phyloP scores from a whole-genome alignment of 1,140 invertebrate genomes.

The Agrilus planipennis region DNA sequence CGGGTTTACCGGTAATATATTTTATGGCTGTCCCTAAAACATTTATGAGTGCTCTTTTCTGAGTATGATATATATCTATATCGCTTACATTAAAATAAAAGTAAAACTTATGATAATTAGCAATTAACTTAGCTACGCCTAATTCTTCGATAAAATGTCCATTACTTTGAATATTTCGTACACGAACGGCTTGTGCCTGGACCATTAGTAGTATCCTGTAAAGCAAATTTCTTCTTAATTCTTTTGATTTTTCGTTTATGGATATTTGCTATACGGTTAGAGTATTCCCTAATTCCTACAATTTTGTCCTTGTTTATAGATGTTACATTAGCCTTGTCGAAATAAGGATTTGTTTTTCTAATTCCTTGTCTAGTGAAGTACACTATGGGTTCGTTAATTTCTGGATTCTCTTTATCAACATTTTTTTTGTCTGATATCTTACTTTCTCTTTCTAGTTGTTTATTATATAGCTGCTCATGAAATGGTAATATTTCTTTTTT shows the following conservation, averaged over 20 bases:
- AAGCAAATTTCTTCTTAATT: slow-evolving; percentile 2
- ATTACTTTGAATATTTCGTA: slow-evolving; percentile 7
- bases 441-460: slow-evolving; percentile 5
- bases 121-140: slow-evolving; percentile 1
- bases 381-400: slow-evolving; percentile 5
- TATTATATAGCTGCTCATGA: slow-evolving; percentile 8
- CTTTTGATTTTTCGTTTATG: background rate
- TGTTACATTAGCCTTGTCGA: slow-evolving; percentile 2
- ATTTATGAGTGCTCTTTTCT: slow-evolving; percentile 8
- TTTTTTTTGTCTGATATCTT: slow-evolving; percentile 8
- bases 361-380: slow-evolving; percentile 6
- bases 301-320: slow-evolving; percentile 4
- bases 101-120: slow-evolving; percentile 13
- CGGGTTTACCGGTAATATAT: slow-evolving; percentile 11
- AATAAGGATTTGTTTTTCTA: slow-evolving; percentile 5
- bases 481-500: slow-evolving; percentile 10
- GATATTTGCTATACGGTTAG: background rate
- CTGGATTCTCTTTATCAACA: slow-evolving; percentile 3
- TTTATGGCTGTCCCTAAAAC: slow-evolving; percentile 9
- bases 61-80: slow-evolving; percentile 2
- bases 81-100: slow-evolving; percentile 11
- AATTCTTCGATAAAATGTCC: slow-evolving; percentile 9
- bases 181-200: slow-evolving; percentile 4
- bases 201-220: background rate
- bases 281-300: background rate